phyloP scores from a whole-genome alignment of 2,113 vertebrate species.

The Lepus timidus region DNA sequence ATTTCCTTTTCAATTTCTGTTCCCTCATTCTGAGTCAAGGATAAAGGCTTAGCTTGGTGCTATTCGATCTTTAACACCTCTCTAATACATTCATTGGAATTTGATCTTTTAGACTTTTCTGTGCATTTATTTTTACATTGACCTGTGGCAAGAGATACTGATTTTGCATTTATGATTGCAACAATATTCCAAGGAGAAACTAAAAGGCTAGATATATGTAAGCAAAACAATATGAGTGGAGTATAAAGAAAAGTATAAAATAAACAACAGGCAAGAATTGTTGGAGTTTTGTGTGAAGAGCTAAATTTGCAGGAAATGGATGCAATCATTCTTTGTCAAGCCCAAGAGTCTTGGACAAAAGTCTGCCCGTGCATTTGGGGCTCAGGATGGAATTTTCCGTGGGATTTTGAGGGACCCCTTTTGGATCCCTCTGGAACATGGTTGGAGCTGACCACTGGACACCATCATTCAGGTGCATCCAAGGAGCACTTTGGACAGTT shows the following conservation, averaged over 20 bases:
- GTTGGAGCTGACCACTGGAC: background rate
- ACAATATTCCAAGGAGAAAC: background rate
- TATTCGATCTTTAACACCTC: background rate
- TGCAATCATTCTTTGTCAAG: background rate
- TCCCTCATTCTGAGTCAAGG: background rate
- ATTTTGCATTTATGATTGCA: background rate
- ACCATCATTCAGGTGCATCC: background rate
- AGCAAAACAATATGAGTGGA: background rate
- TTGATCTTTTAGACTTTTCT: background rate
- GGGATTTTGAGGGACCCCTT: background rate
- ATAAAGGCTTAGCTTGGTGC: background rate
- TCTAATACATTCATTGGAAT: background rate
- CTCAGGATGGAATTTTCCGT: rapidly evolving
- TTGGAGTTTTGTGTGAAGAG: no score
- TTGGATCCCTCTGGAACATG: background rate
- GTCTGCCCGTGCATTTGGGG: background rate
- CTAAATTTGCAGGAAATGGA: background rate
- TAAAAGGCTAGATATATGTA: background rate
- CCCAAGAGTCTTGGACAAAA: background rate
- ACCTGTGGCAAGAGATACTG: background rate
- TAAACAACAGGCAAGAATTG: background rate
- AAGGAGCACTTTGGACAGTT: background rate
- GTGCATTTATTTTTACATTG: background rate
- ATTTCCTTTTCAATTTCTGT: background rate
- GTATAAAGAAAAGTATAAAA: background rate